Evolutionary conservation across 2,888 invertebrate species (phyloP).

Genomic region (Harpagoxenus sublaevis): DNA sequence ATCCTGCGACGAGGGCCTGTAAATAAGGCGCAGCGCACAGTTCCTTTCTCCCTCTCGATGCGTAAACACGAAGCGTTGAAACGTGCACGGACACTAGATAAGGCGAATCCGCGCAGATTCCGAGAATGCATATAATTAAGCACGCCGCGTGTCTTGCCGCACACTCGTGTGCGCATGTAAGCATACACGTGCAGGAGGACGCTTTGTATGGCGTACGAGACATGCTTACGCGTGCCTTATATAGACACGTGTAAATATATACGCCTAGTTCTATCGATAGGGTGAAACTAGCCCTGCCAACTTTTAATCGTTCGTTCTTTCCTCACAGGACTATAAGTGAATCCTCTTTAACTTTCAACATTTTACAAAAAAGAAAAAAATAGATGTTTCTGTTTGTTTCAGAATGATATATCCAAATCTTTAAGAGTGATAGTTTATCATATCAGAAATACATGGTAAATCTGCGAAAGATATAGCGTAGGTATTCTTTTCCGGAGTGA

Average conservation of each 20-base stretch:
- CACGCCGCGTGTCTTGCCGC: constrained; percentile 67
- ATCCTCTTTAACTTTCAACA: not conserved
- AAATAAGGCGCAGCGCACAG: constrained; percentile 74
- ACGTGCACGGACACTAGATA: constrained; percentile 78
- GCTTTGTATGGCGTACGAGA: constrained; percentile 60
- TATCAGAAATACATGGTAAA: not conserved
- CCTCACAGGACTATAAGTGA: not conserved
- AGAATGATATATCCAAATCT: not conserved
- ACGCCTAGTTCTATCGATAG: constrained; percentile 65
- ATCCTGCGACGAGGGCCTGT: constrained; percentile 74
- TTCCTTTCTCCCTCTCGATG: constrained; percentile 61
- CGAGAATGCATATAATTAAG: constrained; percentile 84
- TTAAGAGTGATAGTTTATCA: not conserved
- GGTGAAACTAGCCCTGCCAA: constrained; percentile 42
- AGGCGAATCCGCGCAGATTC: constrained; percentile 80
- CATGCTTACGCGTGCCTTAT: constrained; percentile 65
- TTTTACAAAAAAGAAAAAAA: not conserved
- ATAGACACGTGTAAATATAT: constrained; percentile 68
- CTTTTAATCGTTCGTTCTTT: constrained; percentile 31
- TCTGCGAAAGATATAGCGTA: not conserved
- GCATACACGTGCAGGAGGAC: constrained; percentile 28
- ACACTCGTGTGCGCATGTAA: constrained; percentile 40
- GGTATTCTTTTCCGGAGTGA: not conserved
- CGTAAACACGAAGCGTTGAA: constrained; percentile 76
- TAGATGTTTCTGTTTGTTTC: not conserved